These are phyloP conservation scores for Heliothis virescens DNA, from an alignment of 1,140 invertebrate species.

Conservation along the genomic window DNA sequence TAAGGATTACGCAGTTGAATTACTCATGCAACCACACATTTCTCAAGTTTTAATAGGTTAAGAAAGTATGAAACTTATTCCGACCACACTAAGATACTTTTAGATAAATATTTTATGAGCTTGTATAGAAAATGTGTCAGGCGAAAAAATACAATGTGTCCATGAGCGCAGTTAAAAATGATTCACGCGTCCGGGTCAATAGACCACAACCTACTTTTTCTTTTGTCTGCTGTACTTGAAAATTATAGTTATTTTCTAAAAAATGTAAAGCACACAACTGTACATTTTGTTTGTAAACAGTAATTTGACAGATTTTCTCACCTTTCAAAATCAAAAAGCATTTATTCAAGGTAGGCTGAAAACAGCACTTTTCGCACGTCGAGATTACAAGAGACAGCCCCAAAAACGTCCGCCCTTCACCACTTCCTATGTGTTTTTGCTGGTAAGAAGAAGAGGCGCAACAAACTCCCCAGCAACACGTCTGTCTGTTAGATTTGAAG, in stretches of 20 bases:
- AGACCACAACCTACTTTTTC: slow-evolving; percentile 38
- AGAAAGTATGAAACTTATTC: not conserved
- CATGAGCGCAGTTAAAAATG: slow-evolving; percentile 10
- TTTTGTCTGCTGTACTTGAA: not conserved
- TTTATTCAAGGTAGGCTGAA: too few relatives aligned
- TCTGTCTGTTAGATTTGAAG: too few relatives aligned
- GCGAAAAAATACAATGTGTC: slow-evolving; percentile 2
- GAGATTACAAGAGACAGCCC: too few relatives aligned
- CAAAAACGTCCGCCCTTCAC: too few relatives aligned
- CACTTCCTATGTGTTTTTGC: too few relatives aligned
- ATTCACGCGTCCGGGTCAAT: slow-evolving; percentile 41
- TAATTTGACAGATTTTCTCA: too few relatives aligned
- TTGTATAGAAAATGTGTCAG: slow-evolving; percentile 6
- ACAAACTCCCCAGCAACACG: too few relatives aligned
- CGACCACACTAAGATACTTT: not conserved
- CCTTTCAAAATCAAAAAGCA: too few relatives aligned
- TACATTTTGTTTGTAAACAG: too few relatives aligned
- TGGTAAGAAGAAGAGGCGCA: too few relatives aligned
- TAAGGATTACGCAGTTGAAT: slow-evolving; percentile 15
- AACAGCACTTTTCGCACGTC: too few relatives aligned
- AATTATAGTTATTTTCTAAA: not conserved
- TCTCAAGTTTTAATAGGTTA: not conserved
- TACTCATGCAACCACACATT: not conserved
- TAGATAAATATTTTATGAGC: not conserved
- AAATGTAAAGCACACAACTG: not conserved